Percentiles rank a stretch among this genome's conserved stretches.
These are phyloP conservation scores for Pempheris klunzingeri DNA, from an alignment of 2,797 vertebrate genomes.

Conservation along the genomic window DNA sequence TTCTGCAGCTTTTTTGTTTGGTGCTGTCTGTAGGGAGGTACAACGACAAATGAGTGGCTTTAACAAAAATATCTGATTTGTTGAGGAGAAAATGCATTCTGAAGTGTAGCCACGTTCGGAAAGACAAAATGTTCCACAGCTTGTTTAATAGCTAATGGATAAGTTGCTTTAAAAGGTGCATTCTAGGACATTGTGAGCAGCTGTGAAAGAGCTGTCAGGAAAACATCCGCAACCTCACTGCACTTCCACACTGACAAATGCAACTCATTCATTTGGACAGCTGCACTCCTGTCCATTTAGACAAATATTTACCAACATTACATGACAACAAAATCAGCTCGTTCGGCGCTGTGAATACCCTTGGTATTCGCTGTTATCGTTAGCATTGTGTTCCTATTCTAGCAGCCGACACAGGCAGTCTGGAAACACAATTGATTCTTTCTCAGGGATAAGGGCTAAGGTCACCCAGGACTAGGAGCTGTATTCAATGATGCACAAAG, in stretches of 20 bases:
- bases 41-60: slow-evolving; percentile 27
- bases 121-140: slow-evolving; percentile 42
- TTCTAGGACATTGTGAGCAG: slow-evolving; percentile 34
- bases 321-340: slow-evolving; percentile 10
- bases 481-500: slow-evolving; percentile 75
- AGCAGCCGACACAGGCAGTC: slow-evolving; percentile 39
- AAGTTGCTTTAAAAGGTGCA: slow-evolving; percentile 30
- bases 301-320: slow-evolving; percentile 34
- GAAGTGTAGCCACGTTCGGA: slow-evolving; percentile 23
- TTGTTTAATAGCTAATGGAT: slow-evolving; percentile 62
- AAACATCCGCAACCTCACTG: slow-evolving; percentile 4
- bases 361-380: slow-evolving; percentile 40
- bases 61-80: slow-evolving; percentile 40
- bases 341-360: slow-evolving; percentile 29
- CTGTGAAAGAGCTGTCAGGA: slow-evolving; percentile 25
- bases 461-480: slow-evolving; percentile 66
- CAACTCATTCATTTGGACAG: slow-evolving; percentile 12
- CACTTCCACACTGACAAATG: background rate
- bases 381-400: slow-evolving; percentile 31
- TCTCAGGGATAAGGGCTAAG: slow-evolving; percentile 60
- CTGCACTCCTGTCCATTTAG: slow-evolving; percentile 23
- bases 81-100: slow-evolving; percentile 19
- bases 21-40: slow-evolving; percentile 3
- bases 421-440: slow-evolving; percentile 75
- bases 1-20: slow-evolving; percentile 36